phyloP scores from a whole-genome alignment of 2,888 invertebrate species.

The Drosophila mulleri region DNA sequence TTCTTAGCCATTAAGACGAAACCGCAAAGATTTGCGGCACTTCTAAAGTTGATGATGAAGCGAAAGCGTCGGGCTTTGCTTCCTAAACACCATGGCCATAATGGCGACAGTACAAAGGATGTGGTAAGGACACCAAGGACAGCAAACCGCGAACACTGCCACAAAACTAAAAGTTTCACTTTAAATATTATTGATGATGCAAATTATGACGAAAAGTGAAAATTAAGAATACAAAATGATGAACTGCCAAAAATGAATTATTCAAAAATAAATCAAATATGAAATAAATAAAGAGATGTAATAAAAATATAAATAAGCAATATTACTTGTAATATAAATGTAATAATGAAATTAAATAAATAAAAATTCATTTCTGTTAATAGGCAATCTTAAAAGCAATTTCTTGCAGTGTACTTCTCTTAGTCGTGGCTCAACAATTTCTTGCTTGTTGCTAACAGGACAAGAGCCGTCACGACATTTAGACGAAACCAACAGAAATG shows the following conservation, averaged over 20 bases:
- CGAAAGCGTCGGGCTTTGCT: conserved; percentile 41
- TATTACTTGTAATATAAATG: too few species aligned
- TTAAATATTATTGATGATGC: conserved; percentile 3
- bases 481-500: conserved; percentile 45
- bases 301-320: too few species aligned
- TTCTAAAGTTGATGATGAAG: conserved; percentile 69
- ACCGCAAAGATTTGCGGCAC: conserved; percentile 79
- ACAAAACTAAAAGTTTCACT: conserved; percentile 29
- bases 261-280: neutral
- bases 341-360: too few species aligned
- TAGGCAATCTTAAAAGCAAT: neutral
- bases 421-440: conserved; percentile 57
- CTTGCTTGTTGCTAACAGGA: conserved; percentile 61
- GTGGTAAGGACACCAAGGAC: conserved; percentile 26
- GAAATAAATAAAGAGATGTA: neutral
- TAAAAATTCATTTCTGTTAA: neutral
- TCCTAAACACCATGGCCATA: conserved; percentile 25
- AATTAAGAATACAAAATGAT: neutral
- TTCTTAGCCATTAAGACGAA: conserved; percentile 80
- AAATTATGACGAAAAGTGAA: neutral
- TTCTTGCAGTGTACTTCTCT: conserved; percentile 34
- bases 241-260: neutral
- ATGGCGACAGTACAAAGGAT: conserved; percentile 3
- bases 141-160: conserved; percentile 35
- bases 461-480: conserved; percentile 47